Evolutionary conservation across 2,797 vertebrate genomes (phyloP), one percentile per base, ranked within the genome.

Genomic region (Limosa lapponica): DNA sequence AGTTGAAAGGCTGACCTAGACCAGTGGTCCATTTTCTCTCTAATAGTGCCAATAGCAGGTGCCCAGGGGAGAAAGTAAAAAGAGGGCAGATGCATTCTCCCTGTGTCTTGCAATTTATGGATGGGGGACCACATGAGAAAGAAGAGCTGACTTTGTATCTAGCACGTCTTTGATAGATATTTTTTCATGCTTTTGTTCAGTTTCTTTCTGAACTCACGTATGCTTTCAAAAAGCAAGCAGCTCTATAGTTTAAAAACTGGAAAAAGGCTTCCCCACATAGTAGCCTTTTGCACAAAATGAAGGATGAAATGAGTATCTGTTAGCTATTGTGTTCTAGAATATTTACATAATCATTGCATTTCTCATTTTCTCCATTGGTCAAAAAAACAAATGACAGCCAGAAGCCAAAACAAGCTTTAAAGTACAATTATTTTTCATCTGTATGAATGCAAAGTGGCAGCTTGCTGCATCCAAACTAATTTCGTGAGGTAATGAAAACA

Each of bases 391-490:
- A 52, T 70, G n/a, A 25, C 57, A 86, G 4, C 1, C 24, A 74
- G 61, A 84, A 87, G 19, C 22, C 22, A 59, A 87, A 74, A 67
- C 3, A 71, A 67, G 4, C 11, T 78, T 74, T 80, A 80, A 83
- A 89, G 90, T 55, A 7, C 3, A 64, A 61, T 48, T 74, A 55
- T 52, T 91, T 79, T 93, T 87, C 32, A 80, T 41, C 5, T 41
- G 1, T 23, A 32, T 44, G 12, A 72, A 75, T 57, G 23, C 2
- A 46, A 77, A 93, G 4, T 62, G 37, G 11, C 43, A 89, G 17
- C 10, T 83, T 69, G 22, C 20, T 70, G 34, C 11, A 71, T 84
- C 11, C 30, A 81, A 81, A 59, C 22, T 80, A 43, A 51, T 72
- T 82, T 70, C 85, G 25, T 59, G n/a, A 73, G 36, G 18, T 51